Conservation (phyloP, 2,797 vertebrate species). For the Remorina albescens region DNA sequence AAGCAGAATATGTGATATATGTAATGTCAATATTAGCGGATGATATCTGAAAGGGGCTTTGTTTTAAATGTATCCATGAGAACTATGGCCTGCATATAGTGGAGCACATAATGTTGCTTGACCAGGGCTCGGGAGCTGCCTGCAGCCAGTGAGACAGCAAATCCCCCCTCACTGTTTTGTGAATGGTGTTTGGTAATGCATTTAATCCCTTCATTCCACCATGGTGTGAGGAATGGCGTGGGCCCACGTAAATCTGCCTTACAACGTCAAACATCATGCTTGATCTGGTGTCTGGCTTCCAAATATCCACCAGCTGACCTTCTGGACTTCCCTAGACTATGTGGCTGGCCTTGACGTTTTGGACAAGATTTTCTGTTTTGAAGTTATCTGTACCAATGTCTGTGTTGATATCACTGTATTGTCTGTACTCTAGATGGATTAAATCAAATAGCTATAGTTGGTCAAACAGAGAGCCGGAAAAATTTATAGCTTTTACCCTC, state of each 20-base stretch:
- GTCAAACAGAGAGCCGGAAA: not conserved
- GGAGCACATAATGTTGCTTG: conserved; percentile 47
- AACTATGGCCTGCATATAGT: conserved; percentile 37
- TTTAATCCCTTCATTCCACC: conserved; percentile 67
- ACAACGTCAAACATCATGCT: conserved; percentile 23
- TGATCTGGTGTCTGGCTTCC: conserved; percentile 15
- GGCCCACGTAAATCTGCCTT: conserved; percentile 42
- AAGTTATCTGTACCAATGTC: not conserved
- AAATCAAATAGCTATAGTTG: conserved; percentile 1
- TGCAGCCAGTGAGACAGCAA: conserved; percentile 53
- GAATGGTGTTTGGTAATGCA: conserved; percentile 63
- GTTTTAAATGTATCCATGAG: conserved; percentile 27
- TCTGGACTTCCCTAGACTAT: conserved; percentile 3
- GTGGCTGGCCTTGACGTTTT: conserved; percentile 20
- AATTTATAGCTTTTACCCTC: not conserved
- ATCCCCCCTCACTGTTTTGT: conserved; percentile 53
- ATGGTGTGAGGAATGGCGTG: conserved; percentile 37
- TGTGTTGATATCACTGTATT: not conserved
- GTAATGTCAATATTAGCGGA: conserved; percentile 12
- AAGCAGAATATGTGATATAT: not conserved
- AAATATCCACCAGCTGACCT: conserved; percentile 31
- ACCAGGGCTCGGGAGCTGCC: conserved; percentile 49
- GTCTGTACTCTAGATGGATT: not conserved
- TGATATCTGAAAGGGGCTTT: conserved; percentile 22
- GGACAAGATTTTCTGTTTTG: not conserved